Evolutionary conservation across 2,113 vertebrate genomes (phyloP).

Genomic region (Progne subis): DNA sequence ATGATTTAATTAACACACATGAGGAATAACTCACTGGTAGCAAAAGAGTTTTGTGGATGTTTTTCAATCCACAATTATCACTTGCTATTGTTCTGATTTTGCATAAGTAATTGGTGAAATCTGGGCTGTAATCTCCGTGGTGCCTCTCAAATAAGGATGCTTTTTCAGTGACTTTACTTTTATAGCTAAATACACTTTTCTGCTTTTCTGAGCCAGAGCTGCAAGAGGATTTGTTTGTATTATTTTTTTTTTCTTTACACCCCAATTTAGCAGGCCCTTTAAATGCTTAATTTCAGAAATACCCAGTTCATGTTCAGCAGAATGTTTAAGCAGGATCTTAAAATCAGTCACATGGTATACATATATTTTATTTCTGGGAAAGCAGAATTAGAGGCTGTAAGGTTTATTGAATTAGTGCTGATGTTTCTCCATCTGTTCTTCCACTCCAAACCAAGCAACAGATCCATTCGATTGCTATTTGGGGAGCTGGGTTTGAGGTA

Average conservation of each 20-base stretch:
- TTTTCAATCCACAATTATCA: not conserved
- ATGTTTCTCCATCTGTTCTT: not conserved
- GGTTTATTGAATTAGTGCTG: not conserved
- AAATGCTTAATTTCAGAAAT: not conserved
- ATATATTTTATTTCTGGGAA: not conserved
- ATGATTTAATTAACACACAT: not conserved
- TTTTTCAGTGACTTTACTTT: not conserved
- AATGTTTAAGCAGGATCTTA: not conserved
- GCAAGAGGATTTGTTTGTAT: not conserved
- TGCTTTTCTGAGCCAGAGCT: not conserved
- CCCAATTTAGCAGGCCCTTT: not conserved
- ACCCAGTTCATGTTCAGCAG: not conserved
- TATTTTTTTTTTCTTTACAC: not conserved
- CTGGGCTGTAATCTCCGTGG: not conserved
- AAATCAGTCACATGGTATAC: not conserved
- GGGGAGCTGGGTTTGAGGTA: not conserved
- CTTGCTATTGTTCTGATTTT: conserved; percentile 34
- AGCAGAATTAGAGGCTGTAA: not conserved
- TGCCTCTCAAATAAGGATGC: not conserved
- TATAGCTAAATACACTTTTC: not conserved
- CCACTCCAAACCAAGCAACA: not conserved
- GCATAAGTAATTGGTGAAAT: conserved; percentile 2
- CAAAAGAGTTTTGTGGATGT: not conserved
- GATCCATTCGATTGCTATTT: not conserved
- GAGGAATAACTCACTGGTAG: not conserved